Percentiles rank a stretch among this genome's conserved stretches.
These are phyloP conservation scores for Drosophila algonquin DNA, from an alignment of 2,888 invertebrate species.

Conservation along the genomic window DNA sequence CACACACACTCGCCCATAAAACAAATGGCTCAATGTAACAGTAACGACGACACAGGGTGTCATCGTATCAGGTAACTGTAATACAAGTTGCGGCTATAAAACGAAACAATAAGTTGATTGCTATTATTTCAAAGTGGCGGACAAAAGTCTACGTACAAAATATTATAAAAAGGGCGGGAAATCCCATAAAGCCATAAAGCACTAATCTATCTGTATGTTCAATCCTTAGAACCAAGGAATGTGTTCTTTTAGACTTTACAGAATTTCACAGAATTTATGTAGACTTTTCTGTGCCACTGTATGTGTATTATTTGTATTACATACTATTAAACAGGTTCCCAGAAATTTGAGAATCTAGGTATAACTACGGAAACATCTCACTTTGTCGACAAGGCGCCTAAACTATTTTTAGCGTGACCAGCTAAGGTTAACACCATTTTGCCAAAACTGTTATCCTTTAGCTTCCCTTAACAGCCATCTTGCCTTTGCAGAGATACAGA, in stretches of 20 bases:
- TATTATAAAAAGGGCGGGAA: background rate
- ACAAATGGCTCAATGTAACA: conserved; percentile 37
- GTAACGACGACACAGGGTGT: conserved; percentile 19
- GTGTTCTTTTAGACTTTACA: no score
- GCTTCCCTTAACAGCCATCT: background rate
- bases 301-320: background rate
- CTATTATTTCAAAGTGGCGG: background rate
- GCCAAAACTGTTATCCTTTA: background rate
- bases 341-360: background rate
- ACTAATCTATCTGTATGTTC: no score
- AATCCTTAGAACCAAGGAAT: no score
- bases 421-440: background rate
- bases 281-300: background rate
- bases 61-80: conserved; percentile 38
- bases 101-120: conserved; percentile 1
- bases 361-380: background rate
- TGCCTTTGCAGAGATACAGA: background rate
- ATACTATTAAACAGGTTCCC: background rate
- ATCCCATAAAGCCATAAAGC: no score
- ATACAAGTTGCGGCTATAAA: conserved; percentile 10
- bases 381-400: background rate
- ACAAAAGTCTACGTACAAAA: background rate
- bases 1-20: conserved; percentile 13
- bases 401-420: background rate
- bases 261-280: background rate